phyloP scores from a whole-genome alignment of 2,113 vertebrate genomes.

The Trichomycterus rosablanca region DNA sequence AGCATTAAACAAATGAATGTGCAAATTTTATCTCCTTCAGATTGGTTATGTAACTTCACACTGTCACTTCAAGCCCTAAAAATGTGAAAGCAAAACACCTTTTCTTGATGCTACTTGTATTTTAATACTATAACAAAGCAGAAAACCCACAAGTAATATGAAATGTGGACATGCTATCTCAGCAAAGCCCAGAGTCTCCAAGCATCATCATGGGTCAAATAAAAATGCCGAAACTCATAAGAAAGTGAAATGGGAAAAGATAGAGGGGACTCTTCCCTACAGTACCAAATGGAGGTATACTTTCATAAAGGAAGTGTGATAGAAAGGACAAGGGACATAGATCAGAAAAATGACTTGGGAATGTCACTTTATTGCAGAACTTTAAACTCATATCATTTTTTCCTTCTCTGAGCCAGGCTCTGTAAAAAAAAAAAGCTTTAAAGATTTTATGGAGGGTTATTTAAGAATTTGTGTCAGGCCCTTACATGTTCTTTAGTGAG shows the following conservation, averaged over 20 bases:
- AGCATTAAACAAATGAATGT: too few relatives aligned
- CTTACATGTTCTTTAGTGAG: neutral
- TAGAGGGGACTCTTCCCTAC: neutral
- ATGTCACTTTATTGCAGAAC: constrained; percentile 23
- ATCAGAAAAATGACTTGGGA: constrained; percentile 14
- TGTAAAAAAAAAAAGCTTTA: constrained; percentile 2
- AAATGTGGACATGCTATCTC: neutral
- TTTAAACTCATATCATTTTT: constrained; percentile 8
- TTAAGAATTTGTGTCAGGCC: constrained; percentile 7
- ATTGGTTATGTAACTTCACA: too few relatives aligned
- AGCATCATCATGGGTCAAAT: constrained; percentile 34
- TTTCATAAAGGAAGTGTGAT: constrained; percentile 17
- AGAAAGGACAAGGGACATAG: neutral
- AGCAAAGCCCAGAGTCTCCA: constrained; percentile 4
- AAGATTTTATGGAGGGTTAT: constrained; percentile 22
- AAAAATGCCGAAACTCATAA: constrained; percentile 39
- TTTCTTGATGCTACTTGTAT: too few relatives aligned
- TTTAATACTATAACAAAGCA: too few relatives aligned
- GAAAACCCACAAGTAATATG: too few relatives aligned
- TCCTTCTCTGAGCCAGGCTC: constrained; percentile 2
- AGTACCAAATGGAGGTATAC: constrained; percentile 3
- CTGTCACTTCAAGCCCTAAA: too few relatives aligned
- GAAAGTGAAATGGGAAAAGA: constrained; percentile 34
- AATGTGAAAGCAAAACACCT: too few relatives aligned
- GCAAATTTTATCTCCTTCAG: too few relatives aligned